These are phyloP conservation scores for Saccopteryx leptura DNA, from an alignment of 2,113 vertebrate genomes.

Conservation along the genomic window DNA sequence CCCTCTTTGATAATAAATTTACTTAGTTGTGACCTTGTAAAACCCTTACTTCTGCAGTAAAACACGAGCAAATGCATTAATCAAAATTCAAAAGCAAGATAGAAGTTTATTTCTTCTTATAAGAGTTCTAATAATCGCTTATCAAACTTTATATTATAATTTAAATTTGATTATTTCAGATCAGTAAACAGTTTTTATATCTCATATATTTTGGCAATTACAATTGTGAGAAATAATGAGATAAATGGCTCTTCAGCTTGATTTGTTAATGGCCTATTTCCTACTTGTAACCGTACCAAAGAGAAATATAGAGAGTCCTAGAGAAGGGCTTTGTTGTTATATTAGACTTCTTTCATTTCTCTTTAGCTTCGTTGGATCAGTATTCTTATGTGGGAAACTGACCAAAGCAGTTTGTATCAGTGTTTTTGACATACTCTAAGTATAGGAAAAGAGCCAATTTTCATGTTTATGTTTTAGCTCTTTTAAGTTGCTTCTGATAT, in stretches of 20 bases:
- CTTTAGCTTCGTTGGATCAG: constrained; percentile 61
- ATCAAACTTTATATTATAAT: neutral
- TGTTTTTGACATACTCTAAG: constrained; percentile 45
- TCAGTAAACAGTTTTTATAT: neutral
- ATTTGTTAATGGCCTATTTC: constrained; percentile 64
- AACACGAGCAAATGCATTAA: neutral
- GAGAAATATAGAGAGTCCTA: neutral
- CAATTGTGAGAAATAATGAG: constrained; percentile 20
- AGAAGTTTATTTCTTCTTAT: neutral
- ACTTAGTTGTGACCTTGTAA: neutral
- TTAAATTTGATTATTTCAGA: neutral
- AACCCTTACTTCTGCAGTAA: neutral
- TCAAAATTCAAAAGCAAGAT: neutral
- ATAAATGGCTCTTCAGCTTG: constrained; percentile 43
- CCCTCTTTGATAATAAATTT: neutral
- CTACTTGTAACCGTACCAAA: constrained; percentile 48
- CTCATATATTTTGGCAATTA: constrained; percentile 52
- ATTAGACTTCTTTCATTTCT: constrained; percentile 49
- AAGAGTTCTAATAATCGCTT: neutral
- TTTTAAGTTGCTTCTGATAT: constrained; percentile 22
- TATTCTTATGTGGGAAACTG: constrained; percentile 58
- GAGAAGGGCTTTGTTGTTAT: constrained; percentile 35
- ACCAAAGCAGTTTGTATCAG: constrained; percentile 56
- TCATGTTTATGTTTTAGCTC: constrained; percentile 59
- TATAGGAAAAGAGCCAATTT: constrained; percentile 46